Base-by-base conservation (phyloP, 2,113 vertebrate genomes). In the Clarias gariepinus region DNA sequence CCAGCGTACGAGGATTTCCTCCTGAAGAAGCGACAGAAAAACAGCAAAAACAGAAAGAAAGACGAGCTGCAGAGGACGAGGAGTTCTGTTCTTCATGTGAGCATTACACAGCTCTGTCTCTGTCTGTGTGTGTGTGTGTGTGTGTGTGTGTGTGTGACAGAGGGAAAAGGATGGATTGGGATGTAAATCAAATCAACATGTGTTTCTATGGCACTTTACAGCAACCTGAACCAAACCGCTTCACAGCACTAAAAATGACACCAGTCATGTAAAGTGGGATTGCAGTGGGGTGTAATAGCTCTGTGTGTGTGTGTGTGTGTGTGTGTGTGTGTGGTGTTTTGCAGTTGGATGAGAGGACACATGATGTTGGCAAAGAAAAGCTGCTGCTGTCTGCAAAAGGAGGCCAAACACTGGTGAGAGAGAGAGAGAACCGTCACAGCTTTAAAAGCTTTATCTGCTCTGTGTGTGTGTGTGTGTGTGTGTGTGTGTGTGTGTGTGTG, bases 1-100 rank as follows among this genome's bases (percentile, higher is more conserved):
- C 96, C 96, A 25, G 95, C 97, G 82, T 97, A 97, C 88, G 96
- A 97, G 91, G 95, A 92, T 82, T 95, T 92, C 92, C 89, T 97
- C 33, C 91, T 95, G 3, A 93, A 96, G 92, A 97, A 97, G 88
- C 93, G 93, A 82, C 86, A 94, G 91, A 95, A 90, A 89, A 94
- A 94, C 55, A 88, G 91, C 91, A 91, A 19, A 58, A 90, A 64
- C 2, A 82, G 78, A 63, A 64, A 73, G 2, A 92, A 87, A 63
- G 91, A 87, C 61, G 90, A 94, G 94, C 96, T 84, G 47, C 11
- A 82, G 16, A 80, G 28, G 1, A 23, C 8, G 23, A 73, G 25
- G 33, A 23, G 73, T 66, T 41, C 8, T 80, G 66, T 25, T 85
- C 77, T 83, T 28, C 21, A 61, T 73, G 8, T 71, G 18, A 73